Evolutionary conservation across 2,113 vertebrate species (phyloP).

Genomic region (Pandion haliaetus): DNA sequence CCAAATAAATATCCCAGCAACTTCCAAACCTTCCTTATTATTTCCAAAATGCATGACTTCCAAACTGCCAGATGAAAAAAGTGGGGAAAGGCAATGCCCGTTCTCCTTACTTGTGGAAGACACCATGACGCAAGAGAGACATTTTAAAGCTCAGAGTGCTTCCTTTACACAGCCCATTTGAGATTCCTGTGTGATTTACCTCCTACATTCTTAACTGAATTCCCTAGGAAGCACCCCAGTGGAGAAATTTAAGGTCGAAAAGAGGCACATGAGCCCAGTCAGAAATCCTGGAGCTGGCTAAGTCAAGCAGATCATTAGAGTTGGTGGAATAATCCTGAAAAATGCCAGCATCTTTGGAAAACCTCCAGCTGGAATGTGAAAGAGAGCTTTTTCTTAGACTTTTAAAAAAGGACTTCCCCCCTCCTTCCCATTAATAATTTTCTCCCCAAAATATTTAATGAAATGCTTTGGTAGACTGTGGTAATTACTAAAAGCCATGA

Average conservation of each 20-base stretch:
- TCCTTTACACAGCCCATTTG: not conserved
- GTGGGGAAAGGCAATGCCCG: not conserved
- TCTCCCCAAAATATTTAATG: not conserved
- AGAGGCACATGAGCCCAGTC: not conserved
- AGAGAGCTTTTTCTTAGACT: not conserved
- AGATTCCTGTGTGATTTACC: not conserved
- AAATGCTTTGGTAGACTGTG: not conserved
- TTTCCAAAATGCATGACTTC: not conserved
- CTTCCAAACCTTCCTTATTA: not conserved
- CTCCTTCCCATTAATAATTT: not conserved
- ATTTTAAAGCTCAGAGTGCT: not conserved
- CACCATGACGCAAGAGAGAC: not conserved
- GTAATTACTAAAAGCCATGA: not conserved
- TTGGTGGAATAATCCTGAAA: not conserved
- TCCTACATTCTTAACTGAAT: not conserved
- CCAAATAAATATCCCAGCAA: not conserved
- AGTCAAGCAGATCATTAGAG: not conserved
- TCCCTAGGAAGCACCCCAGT: not conserved
- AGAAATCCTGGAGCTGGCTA: not conserved
- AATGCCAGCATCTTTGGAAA: not conserved
- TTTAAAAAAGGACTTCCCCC: fast-evolving
- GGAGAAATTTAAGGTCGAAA: not conserved
- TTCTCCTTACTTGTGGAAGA: not conserved
- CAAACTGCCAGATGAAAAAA: not conserved
- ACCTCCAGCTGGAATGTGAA: not conserved